Percentiles rank a stretch among this genome's conserved stretches.
Conservation (phyloP, 2,888 invertebrate species). For the Cephus nigrinus region DNA sequence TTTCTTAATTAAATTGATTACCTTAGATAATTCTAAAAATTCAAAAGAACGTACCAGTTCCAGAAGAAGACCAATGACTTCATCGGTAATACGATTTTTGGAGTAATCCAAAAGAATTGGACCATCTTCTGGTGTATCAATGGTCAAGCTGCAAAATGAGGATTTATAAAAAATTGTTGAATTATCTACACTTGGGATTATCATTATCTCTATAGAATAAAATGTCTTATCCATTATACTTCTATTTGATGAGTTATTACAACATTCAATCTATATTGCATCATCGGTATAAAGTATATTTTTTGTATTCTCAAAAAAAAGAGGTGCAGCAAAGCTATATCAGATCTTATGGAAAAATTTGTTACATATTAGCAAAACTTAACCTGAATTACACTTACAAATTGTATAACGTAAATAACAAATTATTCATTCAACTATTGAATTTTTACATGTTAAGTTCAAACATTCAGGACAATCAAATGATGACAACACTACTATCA, state of each 20-base stretch:
- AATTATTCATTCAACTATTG: neutral
- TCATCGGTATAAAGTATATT: neutral
- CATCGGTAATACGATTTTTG: slow-evolving; percentile 90
- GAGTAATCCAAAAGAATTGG: slow-evolving; percentile 95
- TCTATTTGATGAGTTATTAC: neutral
- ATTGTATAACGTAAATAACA: neutral
- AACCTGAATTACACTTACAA: neutral
- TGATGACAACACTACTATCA: neutral
- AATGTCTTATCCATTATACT: slow-evolving; percentile 10
- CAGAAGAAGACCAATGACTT: slow-evolving; percentile 79
- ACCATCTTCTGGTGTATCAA: slow-evolving; percentile 87
- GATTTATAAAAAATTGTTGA: neutral
- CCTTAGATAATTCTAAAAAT: neutral
- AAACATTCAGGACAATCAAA: neutral
- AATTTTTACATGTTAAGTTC: neutral
- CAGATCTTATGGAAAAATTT: neutral
- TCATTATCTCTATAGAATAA: neutral
- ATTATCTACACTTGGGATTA: neutral
- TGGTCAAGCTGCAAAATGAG: slow-evolving; percentile 71
- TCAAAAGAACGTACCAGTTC: slow-evolving; percentile 73
- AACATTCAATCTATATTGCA: neutral
- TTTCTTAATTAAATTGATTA: slow-evolving; percentile 1
- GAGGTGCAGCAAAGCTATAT: neutral
- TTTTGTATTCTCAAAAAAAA: neutral
- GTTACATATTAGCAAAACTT: neutral